Evolutionary conservation across 1,140 invertebrate genomes (phyloP).

Genomic region (Araneus ventricosus): DNA sequence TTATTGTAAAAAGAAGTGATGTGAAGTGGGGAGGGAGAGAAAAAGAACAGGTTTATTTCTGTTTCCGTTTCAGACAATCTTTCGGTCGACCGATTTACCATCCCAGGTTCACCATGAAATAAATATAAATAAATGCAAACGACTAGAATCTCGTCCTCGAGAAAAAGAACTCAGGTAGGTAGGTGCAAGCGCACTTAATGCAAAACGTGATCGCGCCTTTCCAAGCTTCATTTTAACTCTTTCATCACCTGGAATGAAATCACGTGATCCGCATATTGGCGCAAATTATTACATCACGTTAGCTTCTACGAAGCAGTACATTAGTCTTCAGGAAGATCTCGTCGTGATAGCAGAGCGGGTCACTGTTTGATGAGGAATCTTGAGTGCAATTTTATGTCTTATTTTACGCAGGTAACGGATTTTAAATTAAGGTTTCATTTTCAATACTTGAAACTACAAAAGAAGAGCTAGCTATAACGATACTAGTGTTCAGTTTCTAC

Average conservation of each 20-base stretch:
- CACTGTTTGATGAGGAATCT: neutral
- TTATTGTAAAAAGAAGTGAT: conserved; percentile 29
- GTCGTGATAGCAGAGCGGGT: neutral
- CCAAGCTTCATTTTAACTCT: conserved; percentile 14
- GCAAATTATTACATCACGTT: conserved; percentile 34
- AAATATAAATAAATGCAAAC: conserved; percentile 31
- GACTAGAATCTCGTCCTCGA: neutral
- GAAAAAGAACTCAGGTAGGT: neutral
- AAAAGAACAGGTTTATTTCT: conserved; percentile 65
- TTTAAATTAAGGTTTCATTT: no score
- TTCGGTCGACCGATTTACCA: conserved; percentile 36
- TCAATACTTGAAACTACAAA: no score
- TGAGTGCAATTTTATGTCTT: neutral
- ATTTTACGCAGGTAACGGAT: neutral
- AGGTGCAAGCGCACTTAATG: neutral
- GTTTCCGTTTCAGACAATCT: conserved; percentile 31
- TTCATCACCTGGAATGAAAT: conserved; percentile 5
- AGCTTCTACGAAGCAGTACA: neutral
- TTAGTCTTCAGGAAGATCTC: neutral
- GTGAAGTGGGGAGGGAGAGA: conserved; percentile 21
- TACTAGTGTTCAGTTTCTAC: no score
- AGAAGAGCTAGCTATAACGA: no score
- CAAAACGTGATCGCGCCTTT: neutral
- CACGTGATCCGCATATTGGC: conserved; percentile 31
- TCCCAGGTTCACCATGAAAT: conserved; percentile 32